Base-by-base conservation (phyloP, 2,797 vertebrate species). In the Tadarida brasiliensis region DNA sequence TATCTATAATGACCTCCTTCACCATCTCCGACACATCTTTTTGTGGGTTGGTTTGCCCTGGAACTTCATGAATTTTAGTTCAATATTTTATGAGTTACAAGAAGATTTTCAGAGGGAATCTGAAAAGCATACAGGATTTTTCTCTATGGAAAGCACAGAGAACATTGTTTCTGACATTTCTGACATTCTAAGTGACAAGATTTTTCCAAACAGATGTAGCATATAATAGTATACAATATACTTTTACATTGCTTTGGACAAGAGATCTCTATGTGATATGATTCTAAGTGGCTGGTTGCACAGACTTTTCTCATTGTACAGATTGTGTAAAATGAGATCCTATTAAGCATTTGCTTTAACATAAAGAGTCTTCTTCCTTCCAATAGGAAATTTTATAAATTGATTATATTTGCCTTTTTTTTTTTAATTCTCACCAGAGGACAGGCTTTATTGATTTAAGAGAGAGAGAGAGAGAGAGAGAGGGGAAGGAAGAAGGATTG, bases 11-110 rank as follows among this genome's bases (percentile, higher is more conserved):
- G 1, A 96, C 57, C 59, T 17, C 1, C 87, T 61, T 74, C 67
- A 39, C 11, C 78, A 71, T 94, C n/a, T 26, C 82, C n/a, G 47
- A 95, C 33, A 88, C 16, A 49, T 68, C 74, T 71, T 94, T 94
- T 88, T 91, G 89, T 76, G 61, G 51, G 26, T 28, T 76, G 44
- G 90, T 91, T 56, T 96, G 5, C 12, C 4, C 5, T 80, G 35
- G 80, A 92, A 51, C 16, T 80, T 95, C 63, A 95, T 91, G 65
- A 96, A 92, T 68, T 44, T 80, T 67, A 59, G n/a, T 73, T 86
- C 83, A 93, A 35, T 96, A 95, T 77, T 95, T 94, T 94, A 65
- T 71, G 35, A 91, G 35, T 90, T 94, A 73, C 19, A 92, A 87
- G 70, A 65, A 81, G n/a, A 92, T 91, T 96, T 91, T 74, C 49